Percentiles rank a stretch among this genome's conserved stretches.
Evolutionary conservation across 2,113 vertebrate species (phyloP).

Genomic region (Oenanthe melanoleuca): DNA sequence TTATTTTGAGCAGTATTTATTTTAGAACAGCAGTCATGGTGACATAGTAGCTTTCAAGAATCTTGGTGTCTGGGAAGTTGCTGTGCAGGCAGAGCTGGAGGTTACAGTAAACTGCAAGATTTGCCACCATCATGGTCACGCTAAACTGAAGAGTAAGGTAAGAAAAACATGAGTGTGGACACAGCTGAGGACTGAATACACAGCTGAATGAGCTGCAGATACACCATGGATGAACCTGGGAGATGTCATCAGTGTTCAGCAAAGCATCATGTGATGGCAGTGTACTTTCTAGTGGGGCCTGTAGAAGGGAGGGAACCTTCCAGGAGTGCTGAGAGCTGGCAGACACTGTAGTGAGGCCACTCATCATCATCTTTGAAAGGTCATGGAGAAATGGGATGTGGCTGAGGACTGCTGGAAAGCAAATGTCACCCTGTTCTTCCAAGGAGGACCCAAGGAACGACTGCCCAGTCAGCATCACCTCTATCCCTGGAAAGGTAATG

Average conservation of each 20-base stretch:
- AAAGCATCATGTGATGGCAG: rapidly evolving
- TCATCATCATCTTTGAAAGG: not conserved
- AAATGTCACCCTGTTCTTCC: not conserved
- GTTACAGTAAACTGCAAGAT: not conserved
- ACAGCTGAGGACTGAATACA: not conserved
- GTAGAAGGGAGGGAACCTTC: not conserved
- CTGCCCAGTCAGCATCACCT: not conserved
- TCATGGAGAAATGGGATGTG: not conserved
- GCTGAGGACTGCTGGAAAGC: not conserved
- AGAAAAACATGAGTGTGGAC: not conserved
- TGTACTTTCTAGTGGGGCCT: not conserved
- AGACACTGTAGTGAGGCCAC: rapidly evolving
- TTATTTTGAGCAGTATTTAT: not conserved
- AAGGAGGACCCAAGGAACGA: not conserved
- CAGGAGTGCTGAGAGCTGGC: not conserved
- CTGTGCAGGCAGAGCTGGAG: not conserved
- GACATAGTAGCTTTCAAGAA: not conserved
- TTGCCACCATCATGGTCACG: rapidly evolving
- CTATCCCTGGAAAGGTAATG: not conserved
- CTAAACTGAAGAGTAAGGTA: too few species aligned
- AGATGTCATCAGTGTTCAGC: not conserved
- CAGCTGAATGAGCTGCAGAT: not conserved
- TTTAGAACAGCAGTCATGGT: not conserved
- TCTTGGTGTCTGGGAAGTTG: not conserved
- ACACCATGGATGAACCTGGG: rapidly evolving